These are phyloP conservation scores for Hyalella azteca DNA, from an alignment of 2,888 invertebrate species.

Conservation along the genomic window DNA sequence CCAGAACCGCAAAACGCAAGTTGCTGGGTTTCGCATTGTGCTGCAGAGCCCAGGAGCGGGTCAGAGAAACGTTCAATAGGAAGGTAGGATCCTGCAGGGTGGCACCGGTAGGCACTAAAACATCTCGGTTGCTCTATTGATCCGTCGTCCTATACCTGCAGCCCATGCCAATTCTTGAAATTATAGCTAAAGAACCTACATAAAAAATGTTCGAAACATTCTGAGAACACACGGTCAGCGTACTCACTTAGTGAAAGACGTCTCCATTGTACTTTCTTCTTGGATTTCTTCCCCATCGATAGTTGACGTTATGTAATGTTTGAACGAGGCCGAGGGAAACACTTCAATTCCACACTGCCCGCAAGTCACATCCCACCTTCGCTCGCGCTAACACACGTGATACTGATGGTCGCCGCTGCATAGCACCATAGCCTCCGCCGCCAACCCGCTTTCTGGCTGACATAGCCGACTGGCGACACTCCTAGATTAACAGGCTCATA, in stretches of 20 bases:
- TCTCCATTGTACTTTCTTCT: conserved; percentile 58
- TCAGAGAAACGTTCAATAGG: neutral
- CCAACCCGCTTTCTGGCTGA: neutral
- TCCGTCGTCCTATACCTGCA: conserved; percentile 20
- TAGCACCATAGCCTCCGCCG: neutral
- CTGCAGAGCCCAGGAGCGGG: no score
- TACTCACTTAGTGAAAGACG: conserved; percentile 57
- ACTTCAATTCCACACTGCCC: conserved; percentile 24
- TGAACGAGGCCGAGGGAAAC: conserved; percentile 23
- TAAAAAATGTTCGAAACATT: neutral
- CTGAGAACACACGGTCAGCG: neutral
- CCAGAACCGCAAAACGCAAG: no score
- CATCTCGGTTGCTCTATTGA: conserved; percentile 23
- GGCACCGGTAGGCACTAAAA: neutral
- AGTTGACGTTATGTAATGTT: conserved; percentile 37
- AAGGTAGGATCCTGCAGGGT: neutral
- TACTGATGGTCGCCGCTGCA: conserved; percentile 3
- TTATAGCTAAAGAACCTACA: neutral
- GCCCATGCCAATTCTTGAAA: conserved; percentile 9
- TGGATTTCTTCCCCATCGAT: conserved; percentile 61
- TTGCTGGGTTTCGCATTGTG: no score
- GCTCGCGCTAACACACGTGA: conserved; percentile 20
- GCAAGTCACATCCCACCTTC: conserved; percentile 28
- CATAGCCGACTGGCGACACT: neutral
- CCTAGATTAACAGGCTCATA: no score